Conservation (phyloP, 2,888 invertebrate species). For the Drosophila rubida region DNA sequence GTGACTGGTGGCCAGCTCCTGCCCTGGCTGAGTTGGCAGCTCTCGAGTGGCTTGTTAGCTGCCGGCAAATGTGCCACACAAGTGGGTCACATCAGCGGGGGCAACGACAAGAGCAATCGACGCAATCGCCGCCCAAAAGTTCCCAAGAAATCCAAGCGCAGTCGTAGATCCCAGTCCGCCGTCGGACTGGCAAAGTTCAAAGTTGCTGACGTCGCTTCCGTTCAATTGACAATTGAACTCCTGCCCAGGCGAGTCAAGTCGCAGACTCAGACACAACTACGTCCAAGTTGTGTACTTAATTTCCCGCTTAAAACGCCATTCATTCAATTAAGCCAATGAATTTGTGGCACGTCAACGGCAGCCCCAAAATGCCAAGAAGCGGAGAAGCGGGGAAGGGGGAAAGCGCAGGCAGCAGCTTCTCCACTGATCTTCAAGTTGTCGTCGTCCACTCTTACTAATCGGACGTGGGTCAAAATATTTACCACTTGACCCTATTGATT, state of each 20-base stretch:
- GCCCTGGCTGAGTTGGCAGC: conserved; percentile 1
- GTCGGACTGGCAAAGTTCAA: conserved; percentile 74
- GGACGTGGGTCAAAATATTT: conserved; percentile 85
- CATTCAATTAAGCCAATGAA: conserved; percentile 84
- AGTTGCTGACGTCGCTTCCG: conserved; percentile 76
- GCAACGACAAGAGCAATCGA: conserved; percentile 22
- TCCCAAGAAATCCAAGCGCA: conserved; percentile 62
- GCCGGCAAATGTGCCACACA: conserved; percentile 77
- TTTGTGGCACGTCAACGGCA: conserved; percentile 67
- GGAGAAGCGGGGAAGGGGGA: too few species aligned
- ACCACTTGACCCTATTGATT: conserved; percentile 86
- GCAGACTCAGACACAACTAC: neutral
- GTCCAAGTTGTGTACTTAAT: conserved; percentile 76
- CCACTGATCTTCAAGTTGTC: conserved; percentile 50
- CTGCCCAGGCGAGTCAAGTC: conserved; percentile 41
- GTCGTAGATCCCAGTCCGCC: conserved; percentile 17
- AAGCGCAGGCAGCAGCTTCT: conserved; percentile 8
- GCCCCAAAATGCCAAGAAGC: conserved; percentile 5
- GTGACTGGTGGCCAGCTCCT: conserved; percentile 51
- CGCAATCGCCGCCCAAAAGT: conserved; percentile 17
- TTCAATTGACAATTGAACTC: conserved; percentile 82
- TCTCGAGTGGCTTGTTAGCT: conserved; percentile 70
- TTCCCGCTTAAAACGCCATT: conserved; percentile 83
- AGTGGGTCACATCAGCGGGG: conserved; percentile 84
- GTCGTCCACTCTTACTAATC: conserved; percentile 80